These are phyloP conservation scores for Ditylenchus weischeri DNA, from an alignment of 2,888 invertebrate genomes.

Conservation along the genomic window DNA sequence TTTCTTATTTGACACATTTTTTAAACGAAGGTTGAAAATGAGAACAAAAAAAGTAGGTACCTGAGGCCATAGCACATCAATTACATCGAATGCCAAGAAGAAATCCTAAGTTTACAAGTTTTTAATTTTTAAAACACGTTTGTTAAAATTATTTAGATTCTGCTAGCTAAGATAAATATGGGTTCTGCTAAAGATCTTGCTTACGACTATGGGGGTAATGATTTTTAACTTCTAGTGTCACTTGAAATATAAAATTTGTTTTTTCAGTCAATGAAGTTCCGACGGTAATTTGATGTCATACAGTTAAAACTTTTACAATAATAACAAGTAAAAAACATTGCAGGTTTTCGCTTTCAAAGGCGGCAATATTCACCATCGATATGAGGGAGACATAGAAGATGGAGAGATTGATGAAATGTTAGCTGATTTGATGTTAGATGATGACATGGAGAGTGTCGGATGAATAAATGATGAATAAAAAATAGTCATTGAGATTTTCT, in stretches of 20 bases:
- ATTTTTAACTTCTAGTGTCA: slow-evolving; percentile 31
- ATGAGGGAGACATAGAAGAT: slow-evolving; percentile 30
- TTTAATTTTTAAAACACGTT: no score
- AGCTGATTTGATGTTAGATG: slow-evolving; percentile 18
- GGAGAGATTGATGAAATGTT: slow-evolving; percentile 18
- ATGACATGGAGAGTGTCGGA: background rate
- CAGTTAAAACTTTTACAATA: no score
- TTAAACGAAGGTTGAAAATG: no score
- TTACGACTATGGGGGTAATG: slow-evolving; percentile 34
- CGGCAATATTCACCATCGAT: slow-evolving; percentile 21
- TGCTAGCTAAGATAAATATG: slow-evolving; percentile 34
- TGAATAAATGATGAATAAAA: background rate
- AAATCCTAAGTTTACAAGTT: no score
- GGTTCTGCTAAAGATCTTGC: slow-evolving; percentile 32
- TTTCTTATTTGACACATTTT: no score
- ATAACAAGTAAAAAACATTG: background rate
- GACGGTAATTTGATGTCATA: no score
- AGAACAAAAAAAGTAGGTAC: no score
- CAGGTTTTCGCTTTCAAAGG: slow-evolving; percentile 16
- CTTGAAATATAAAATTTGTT: background rate
- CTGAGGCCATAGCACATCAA: no score
- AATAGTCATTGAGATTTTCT: background rate
- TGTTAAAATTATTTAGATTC: slow-evolving; percentile 25
- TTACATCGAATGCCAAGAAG: no score
- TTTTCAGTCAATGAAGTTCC: no score